Evolutionary conservation across 2,797 vertebrate genomes (phyloP).

Genomic region (Pseudochromis fuscus): DNA sequence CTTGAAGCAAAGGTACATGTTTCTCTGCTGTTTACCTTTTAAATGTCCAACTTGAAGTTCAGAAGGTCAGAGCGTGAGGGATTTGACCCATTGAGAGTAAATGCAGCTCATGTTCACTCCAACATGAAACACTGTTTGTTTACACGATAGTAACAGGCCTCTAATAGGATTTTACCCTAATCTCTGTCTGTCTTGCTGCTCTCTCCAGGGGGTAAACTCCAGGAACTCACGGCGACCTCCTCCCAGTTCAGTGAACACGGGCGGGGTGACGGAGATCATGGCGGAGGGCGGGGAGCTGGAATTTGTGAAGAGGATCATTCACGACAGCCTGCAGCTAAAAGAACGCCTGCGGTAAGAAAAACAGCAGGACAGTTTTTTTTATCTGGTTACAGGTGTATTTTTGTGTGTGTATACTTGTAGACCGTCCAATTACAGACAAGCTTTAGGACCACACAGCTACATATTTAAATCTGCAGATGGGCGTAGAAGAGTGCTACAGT

Average conservation of each 20-base stretch:
- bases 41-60: neutral
- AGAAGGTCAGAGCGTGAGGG: neutral
- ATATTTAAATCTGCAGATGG: conserved; percentile 22
- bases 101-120: conserved; percentile 7
- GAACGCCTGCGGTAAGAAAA: conserved; percentile 87
- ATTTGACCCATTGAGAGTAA: conserved; percentile 13
- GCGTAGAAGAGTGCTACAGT: conserved; percentile 17
- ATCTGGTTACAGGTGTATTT: neutral
- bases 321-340: conserved; percentile 97
- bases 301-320: conserved; percentile 99
- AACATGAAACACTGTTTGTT: conserved; percentile 49
- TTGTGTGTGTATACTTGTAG: neutral
- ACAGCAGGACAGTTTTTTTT: neutral
- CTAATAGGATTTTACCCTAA: conserved; percentile 73
- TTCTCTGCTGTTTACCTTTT: neutral
- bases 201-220: conserved; percentile 94
- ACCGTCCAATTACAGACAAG: neutral
- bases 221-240: conserved; percentile 95
- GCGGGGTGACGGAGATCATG: conserved; percentile 99
- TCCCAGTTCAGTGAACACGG: conserved; percentile 98
- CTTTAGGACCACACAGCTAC: conserved; percentile 6
- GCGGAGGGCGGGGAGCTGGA: conserved; percentile 98
- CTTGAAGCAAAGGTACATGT: conserved; percentile 92
- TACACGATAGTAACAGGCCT: conserved; percentile 44
- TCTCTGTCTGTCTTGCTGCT: conserved; percentile 67